These are phyloP conservation scores for Aleiodes leptofemur DNA, from an alignment of 2,888 invertebrate genomes.

Conservation along the genomic window DNA sequence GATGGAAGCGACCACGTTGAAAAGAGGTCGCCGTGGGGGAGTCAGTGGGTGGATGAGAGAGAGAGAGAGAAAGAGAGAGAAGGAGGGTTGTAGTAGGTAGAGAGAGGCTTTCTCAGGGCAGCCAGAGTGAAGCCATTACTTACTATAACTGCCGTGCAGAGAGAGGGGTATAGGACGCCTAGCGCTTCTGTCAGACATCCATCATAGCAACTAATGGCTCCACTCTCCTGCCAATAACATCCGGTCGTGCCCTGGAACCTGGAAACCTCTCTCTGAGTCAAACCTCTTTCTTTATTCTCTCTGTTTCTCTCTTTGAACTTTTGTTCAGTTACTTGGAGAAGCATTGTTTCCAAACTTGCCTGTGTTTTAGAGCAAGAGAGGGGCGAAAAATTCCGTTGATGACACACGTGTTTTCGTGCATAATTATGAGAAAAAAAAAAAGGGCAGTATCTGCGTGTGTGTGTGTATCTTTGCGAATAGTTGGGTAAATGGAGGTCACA, in stretches of 20 bases:
- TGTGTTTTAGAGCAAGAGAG: no score
- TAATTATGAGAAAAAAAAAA: no score
- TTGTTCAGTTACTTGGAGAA: no score
- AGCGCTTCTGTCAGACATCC: conserved; percentile 74
- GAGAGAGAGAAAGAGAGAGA: conserved; percentile 23
- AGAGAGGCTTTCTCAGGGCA: conserved; percentile 71
- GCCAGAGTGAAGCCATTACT: conserved; percentile 73
- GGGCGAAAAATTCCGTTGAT: no score
- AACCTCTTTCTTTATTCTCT: conserved; percentile 4
- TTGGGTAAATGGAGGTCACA: conserved; percentile 25
- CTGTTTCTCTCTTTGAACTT: no score
- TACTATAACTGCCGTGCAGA: conserved; percentile 74
- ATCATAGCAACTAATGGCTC: conserved; percentile 75
- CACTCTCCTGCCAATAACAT: conserved; percentile 75
- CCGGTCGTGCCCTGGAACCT: conserved; percentile 66
- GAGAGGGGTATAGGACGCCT: conserved; percentile 65
- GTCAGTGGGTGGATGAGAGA: conserved; percentile 34
- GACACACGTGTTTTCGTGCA: no score
- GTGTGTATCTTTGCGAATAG: conserved; percentile 8
- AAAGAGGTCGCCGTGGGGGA: conserved; percentile 46
- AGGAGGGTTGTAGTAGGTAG: conserved; percentile 52
- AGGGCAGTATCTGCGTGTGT: not conserved
- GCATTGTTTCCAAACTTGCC: no score
- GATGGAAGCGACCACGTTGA: conserved; percentile 47
- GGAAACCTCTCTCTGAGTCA: conserved; percentile 56